Evolutionary conservation across 2,888 invertebrate species (phyloP).

Genomic region (Ctena decussata): DNA sequence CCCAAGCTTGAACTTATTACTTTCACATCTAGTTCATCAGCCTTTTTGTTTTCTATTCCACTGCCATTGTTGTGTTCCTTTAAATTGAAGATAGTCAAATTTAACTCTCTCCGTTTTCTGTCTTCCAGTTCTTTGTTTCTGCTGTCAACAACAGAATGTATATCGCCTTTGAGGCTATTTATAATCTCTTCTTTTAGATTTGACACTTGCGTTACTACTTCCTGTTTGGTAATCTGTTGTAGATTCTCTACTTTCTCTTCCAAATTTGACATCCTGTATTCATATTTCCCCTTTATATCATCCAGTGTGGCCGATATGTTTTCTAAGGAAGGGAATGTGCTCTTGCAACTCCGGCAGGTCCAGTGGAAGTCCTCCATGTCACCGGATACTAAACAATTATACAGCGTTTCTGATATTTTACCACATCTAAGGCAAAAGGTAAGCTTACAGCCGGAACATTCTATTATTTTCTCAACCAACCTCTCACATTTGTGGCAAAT

Average conservation of each 20-base stretch:
- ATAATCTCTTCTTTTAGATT: background rate
- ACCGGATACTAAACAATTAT: background rate
- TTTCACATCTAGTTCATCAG: background rate
- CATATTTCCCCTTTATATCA: background rate
- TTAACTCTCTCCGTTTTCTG: no score
- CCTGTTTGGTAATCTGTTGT: background rate
- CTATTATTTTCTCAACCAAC: background rate
- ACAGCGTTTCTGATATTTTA: background rate
- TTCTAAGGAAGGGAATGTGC: background rate
- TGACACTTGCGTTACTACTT: background rate
- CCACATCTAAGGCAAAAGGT: background rate
- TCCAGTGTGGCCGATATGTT: background rate
- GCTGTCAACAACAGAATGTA: background rate
- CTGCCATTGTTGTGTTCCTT: background rate
- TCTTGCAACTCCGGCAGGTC: background rate
- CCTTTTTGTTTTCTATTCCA: background rate
- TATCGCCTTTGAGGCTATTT: background rate
- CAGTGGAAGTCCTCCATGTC: background rate
- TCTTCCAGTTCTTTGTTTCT: background rate
- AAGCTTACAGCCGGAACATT: background rate
- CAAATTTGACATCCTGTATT: background rate
- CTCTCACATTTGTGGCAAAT: background rate
- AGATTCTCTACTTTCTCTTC: background rate
- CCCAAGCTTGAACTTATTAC: background rate
- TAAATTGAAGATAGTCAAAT: background rate